Conservation (phyloP, 2,888 invertebrate species). For the Biston stratarius region DNA sequence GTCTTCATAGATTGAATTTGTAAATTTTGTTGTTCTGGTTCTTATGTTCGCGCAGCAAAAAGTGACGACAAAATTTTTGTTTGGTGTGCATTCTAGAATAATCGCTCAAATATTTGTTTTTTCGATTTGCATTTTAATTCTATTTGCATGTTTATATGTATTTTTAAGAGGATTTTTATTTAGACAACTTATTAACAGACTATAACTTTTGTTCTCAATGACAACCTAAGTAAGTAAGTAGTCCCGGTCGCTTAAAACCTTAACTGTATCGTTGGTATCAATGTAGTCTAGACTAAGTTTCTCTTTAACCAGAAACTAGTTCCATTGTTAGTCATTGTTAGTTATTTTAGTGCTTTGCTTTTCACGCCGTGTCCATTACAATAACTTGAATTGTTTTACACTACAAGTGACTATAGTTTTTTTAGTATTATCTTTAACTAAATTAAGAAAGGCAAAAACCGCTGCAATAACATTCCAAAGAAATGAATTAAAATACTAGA, state of each 20-base stretch:
- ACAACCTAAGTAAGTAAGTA: slow-evolving; percentile 13
- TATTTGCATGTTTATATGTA: too few relatives aligned
- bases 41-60: too few relatives aligned
- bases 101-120: too few relatives aligned
- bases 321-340: slow-evolving; percentile 35
- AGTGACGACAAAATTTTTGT: too few relatives aligned
- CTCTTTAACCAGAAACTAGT: slow-evolving; percentile 42
- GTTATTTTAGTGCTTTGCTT: slow-evolving; percentile 30
- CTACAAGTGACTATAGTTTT: neutral
- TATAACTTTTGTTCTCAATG: slow-evolving; percentile 10
- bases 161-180: neutral
- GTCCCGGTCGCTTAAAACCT: slow-evolving; percentile 3
- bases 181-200: neutral
- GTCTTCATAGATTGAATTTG: too few relatives aligned
- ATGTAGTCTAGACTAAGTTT: slow-evolving; percentile 17
- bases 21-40: too few relatives aligned
- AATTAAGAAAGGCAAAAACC: too few relatives aligned
- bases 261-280: slow-evolving; percentile 24
- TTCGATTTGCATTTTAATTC: too few relatives aligned
- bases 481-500: too few relatives aligned
- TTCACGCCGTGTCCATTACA: slow-evolving; percentile 21
- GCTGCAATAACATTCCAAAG: too few relatives aligned
- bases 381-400: neutral
- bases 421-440: too few relatives aligned
- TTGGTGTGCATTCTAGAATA: too few relatives aligned